These are phyloP conservation scores for Calameuta idolon DNA, from an alignment of 2,888 invertebrate species.

Conservation along the genomic window DNA sequence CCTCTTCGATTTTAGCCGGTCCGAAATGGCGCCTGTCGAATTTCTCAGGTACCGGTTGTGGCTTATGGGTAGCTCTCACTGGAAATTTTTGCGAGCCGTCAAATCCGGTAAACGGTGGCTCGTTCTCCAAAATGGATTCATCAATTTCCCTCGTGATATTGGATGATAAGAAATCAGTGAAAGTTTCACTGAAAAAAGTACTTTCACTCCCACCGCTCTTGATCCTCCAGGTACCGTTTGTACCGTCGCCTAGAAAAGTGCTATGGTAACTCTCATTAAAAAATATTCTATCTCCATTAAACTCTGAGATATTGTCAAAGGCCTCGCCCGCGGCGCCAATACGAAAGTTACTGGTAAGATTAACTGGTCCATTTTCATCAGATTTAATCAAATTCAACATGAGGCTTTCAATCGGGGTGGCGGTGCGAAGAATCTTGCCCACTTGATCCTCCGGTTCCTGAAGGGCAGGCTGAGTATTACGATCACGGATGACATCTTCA, in stretches of 20 bases:
- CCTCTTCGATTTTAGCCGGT: constrained; percentile 43
- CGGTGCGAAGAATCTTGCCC: too few relatives aligned
- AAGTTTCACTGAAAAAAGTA: neutral
- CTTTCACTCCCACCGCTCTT: neutral
- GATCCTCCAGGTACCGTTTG: constrained; percentile 1
- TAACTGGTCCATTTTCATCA: constrained; percentile 18
- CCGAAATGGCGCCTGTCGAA: constrained; percentile 60
- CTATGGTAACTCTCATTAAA: constrained; percentile 4
- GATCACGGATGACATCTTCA: too few relatives aligned
- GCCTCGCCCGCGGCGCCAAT: neutral
- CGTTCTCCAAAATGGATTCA: constrained; percentile 23
- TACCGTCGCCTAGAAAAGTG: constrained; percentile 3
- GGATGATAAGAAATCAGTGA: too few relatives aligned
- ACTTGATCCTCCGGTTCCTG: too few relatives aligned
- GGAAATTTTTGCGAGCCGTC: constrained; percentile 54
- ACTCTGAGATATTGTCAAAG: neutral
- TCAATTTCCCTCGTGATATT: neutral
- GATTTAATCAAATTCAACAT: neutral
- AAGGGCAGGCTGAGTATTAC: too few relatives aligned
- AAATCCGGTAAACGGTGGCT: constrained; percentile 49
- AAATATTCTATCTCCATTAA: constrained; percentile 8
- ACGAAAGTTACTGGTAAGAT: neutral
- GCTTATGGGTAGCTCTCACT: constrained; percentile 35
- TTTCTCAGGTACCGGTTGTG: constrained; percentile 48
- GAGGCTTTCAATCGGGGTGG: too few relatives aligned